phyloP scores from a whole-genome alignment of 2,888 invertebrate species.

The Beris morrisii region DNA sequence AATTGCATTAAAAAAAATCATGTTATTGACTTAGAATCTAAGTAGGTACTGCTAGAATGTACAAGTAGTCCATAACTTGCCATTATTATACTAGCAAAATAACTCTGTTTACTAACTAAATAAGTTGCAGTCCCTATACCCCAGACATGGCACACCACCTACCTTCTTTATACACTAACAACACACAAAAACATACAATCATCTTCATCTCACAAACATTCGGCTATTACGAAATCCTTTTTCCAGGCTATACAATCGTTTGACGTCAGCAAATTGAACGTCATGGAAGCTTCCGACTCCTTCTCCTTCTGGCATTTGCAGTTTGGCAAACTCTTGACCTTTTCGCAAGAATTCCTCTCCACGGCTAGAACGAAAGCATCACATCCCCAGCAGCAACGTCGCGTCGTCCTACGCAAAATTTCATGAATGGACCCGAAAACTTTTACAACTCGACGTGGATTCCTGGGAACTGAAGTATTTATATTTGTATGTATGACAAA shows the following conservation, averaged over 20 bases:
- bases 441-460: slow-evolving; percentile 35
- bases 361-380: slow-evolving; percentile 6
- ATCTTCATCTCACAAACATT: too few species aligned
- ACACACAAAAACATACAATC: background rate
- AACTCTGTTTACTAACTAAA: too few species aligned
- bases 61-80: too few species aligned
- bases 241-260: slow-evolving; percentile 12
- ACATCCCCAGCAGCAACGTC: background rate
- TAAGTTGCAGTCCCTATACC: too few species aligned
- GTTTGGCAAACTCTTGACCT: slow-evolving; percentile 9
- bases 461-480: slow-evolving; percentile 2
- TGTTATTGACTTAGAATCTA: too few species aligned
- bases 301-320: slow-evolving; percentile 10
- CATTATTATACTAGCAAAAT: too few species aligned
- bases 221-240: too few species aligned
- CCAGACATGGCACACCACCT: too few species aligned
- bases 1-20: too few species aligned
- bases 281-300: slow-evolving; percentile 31
- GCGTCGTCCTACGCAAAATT: slow-evolving; percentile 33
- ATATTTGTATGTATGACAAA: background rate
- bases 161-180: background rate
- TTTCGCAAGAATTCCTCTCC: background rate
- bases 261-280: slow-evolving; percentile 38
- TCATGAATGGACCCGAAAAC: slow-evolving; percentile 34
- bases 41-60: too few species aligned